Conservation (phyloP, 2,113 vertebrate species). For the Piprites chloris region DNA sequence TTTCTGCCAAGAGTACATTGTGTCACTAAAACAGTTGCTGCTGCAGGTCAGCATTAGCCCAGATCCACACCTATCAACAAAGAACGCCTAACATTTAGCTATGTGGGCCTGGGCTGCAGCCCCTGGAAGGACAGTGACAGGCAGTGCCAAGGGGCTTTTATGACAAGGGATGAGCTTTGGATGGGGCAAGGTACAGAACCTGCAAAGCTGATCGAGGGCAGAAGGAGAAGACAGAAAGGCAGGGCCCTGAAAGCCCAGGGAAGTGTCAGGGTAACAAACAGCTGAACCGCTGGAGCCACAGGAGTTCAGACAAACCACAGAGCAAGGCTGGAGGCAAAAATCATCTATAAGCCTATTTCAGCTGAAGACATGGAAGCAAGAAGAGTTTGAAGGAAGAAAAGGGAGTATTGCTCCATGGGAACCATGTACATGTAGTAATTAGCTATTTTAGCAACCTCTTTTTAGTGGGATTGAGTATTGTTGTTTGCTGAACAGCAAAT, state of each 20-base stretch:
- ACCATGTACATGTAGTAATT: fast-evolving
- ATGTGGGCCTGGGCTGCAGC: fast-evolving
- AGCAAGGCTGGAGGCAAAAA: background rate
- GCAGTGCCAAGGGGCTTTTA: background rate
- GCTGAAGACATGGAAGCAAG: background rate
- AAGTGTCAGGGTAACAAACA: background rate
- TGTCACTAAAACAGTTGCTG: background rate
- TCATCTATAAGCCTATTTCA: background rate
- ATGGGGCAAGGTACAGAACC: background rate
- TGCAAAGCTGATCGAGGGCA: background rate
- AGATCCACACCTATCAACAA: fast-evolving
- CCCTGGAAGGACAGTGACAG: background rate
- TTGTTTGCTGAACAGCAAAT: background rate
- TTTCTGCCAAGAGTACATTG: background rate
- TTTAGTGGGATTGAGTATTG: background rate
- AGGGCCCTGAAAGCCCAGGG: background rate
- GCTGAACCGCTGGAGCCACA: fast-evolving
- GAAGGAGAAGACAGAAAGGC: background rate
- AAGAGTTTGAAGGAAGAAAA: background rate
- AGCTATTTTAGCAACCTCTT: background rate
- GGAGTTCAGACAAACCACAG: background rate
- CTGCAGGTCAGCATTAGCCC: background rate
- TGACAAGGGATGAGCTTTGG: background rate
- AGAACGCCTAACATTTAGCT: background rate
- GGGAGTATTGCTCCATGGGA: background rate